A percentile compares a stretch with the other conserved stretches of the same genome.
phyloP scores from a whole-genome alignment of 1,140 invertebrate genomes.

The Drosophila kepulauana region DNA sequence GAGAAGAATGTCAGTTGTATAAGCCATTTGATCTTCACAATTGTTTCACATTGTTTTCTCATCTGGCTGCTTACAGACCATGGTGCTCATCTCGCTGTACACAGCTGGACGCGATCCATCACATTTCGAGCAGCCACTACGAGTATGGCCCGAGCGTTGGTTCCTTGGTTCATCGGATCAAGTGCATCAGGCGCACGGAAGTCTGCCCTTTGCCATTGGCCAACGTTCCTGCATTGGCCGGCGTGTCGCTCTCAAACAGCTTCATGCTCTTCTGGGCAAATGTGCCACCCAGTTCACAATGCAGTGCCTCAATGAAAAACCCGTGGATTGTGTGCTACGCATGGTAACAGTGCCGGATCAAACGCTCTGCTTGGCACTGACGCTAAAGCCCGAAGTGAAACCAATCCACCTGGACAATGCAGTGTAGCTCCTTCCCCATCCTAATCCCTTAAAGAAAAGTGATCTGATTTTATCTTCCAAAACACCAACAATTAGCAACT shows the following conservation, averaged over 20 bases:
- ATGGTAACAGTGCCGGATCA: slow-evolving; percentile 87
- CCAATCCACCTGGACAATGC: background rate
- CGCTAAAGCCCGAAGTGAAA: background rate
- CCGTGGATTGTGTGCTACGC: slow-evolving; percentile 86
- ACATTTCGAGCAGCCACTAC: slow-evolving; percentile 89
- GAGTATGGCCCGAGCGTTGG: slow-evolving; percentile 93
- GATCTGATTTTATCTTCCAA: slow-evolving; percentile 3
- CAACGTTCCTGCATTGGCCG: slow-evolving; percentile 92
- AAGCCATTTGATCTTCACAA: background rate
- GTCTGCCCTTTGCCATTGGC: slow-evolving; percentile 93
- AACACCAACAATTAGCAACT: background rate
- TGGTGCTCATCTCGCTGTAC: slow-evolving; percentile 92
- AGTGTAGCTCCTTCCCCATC: background rate
- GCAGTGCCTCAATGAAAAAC: slow-evolving; percentile 85
- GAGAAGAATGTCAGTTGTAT: slow-evolving; percentile 88
- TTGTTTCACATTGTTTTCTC: background rate
- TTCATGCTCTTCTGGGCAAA: slow-evolving; percentile 88
- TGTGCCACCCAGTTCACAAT: slow-evolving; percentile 86
- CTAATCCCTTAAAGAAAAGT: background rate
- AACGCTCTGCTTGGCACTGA: slow-evolving; percentile 84
- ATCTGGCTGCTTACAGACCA: slow-evolving; percentile 86
- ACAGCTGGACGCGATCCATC: slow-evolving; percentile 90
- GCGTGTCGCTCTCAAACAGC: slow-evolving; percentile 91
- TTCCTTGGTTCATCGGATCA: slow-evolving; percentile 83
- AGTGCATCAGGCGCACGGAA: slow-evolving; percentile 88